Evolutionary conservation across 2,113 vertebrate genomes (phyloP).

Genomic region (Rhinolophus sinicus): DNA sequence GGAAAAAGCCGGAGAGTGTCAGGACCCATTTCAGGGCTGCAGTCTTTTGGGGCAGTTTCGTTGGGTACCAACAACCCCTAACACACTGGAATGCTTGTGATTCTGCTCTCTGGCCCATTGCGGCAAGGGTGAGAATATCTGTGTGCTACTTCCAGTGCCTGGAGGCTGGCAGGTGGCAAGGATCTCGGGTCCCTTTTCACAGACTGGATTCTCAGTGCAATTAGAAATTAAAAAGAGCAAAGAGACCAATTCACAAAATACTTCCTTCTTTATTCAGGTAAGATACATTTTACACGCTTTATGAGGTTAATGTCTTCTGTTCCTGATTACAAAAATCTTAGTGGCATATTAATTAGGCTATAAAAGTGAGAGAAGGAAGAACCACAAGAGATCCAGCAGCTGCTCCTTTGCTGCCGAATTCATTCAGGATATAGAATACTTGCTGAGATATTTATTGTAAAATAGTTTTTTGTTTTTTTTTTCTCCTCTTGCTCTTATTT

Average conservation of each 20-base stretch:
- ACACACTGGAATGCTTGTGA: background rate
- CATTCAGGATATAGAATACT: slow-evolving; percentile 83
- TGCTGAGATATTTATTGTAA: slow-evolving; percentile 85
- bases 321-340: slow-evolving; percentile 85
- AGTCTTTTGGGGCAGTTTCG: background rate
- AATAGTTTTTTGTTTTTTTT: slow-evolving; percentile 40
- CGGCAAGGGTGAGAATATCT: background rate
- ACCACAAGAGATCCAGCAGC: slow-evolving; percentile 80
- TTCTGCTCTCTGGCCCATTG: background rate
- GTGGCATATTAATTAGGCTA: slow-evolving; percentile 86
- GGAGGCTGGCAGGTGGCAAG: slow-evolving; percentile 9
- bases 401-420: slow-evolving; percentile 84
- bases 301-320: slow-evolving; percentile 81
- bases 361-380: slow-evolving; percentile 70
- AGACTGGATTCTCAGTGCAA: slow-evolving; percentile 40
- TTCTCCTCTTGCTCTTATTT: slow-evolving; percentile 73
- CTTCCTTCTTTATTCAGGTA: slow-evolving; percentile 51
- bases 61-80: background rate
- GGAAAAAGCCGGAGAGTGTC: background rate
- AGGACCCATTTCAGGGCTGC: background rate
- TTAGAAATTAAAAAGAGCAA: slow-evolving; percentile 50
- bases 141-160: background rate
- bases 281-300: slow-evolving; percentile 79
- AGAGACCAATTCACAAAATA: slow-evolving; percentile 64
- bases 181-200: background rate